Base-by-base conservation (phyloP, 1,140 invertebrate genomes). In the Zaprionus vittiger region DNA sequence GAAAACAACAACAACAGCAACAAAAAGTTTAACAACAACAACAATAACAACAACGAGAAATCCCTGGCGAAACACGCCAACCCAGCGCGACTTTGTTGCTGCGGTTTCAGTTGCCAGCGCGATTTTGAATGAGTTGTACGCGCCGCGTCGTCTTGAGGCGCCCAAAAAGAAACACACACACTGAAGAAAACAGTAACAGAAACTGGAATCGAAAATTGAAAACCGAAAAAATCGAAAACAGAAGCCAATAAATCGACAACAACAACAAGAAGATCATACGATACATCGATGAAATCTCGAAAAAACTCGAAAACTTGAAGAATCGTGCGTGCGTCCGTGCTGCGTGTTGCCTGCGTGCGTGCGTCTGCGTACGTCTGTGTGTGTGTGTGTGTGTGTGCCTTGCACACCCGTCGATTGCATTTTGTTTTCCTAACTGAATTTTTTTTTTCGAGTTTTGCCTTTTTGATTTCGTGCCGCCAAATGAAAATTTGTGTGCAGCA, bases 91-190 rank as follows among this genome's bases (percentile, higher is more conserved):
- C 86, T 89, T 90, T 89, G 85, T 89, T 89, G 85, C 81, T 90
- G 85, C 79, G 81, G 73, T 81, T 90, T 89, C 81, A 89, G 85
- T 89, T 89, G 85, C 85, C 79, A 89, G 76, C 85, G 85, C 81
- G 85, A 90, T 89, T 89, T 89, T 89, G 85, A 89, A 85, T 89
- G 85, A 85, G 79, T 89, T 85, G 85, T 77, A 89, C 86, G 85
- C 81, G 78, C 61, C 77, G 83, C 77, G 71, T 83, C 63, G 72
- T 77, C 74, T 69, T 34, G 55, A 82, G 65, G 74, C 57, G 47
- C 44, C 60, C 26, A 61, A 34, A 64, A 54, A 65, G 41, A 20
- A 37, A 26, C 31, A 47, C 17, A 34, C 31, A 34, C 9, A 34
- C 31, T 7, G 28, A 34, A 28, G 26, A 34, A 6, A 47, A 47